phyloP scores from a whole-genome alignment of 2,113 vertebrate genomes.

The Odocoileus hemionus region DNA sequence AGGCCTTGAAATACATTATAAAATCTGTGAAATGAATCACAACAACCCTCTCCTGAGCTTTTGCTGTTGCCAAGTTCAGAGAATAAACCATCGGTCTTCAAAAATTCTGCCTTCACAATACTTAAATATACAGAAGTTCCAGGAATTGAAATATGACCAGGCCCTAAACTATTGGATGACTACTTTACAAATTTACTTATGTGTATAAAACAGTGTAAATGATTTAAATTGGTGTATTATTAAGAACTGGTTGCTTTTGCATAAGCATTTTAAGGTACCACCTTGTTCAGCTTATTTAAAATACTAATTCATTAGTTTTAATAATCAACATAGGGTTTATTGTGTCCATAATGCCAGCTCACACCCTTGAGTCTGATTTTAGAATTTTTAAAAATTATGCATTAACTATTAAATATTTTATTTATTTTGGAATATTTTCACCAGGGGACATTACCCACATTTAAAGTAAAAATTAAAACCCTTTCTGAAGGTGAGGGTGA shows the following conservation, averaged over 20 bases:
- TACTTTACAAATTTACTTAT: background rate
- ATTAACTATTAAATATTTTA: background rate
- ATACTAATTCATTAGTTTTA: background rate
- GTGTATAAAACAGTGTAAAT: background rate
- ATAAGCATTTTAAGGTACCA: background rate
- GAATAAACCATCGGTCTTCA: background rate
- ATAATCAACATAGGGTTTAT: background rate
- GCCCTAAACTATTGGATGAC: background rate
- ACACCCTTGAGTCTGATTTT: background rate
- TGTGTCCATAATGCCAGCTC: background rate
- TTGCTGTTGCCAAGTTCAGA: background rate
- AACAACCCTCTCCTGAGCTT: background rate
- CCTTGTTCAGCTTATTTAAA: background rate
- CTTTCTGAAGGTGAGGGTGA: background rate
- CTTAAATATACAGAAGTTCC: background rate
- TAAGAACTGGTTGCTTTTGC: background rate
- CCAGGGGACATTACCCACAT: background rate
- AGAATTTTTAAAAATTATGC: background rate
- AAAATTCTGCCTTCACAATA: background rate
- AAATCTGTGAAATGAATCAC: background rate
- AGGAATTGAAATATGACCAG: background rate
- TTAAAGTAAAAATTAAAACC: constrained; percentile 23
- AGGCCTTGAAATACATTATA: background rate
- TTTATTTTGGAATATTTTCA: constrained; percentile 15
- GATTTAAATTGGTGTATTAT: background rate